Evolutionary conservation across 2,888 invertebrate species (phyloP), one percentile per base, ranked within the genome.

Genomic region (Dolomedes plantarius): DNA sequence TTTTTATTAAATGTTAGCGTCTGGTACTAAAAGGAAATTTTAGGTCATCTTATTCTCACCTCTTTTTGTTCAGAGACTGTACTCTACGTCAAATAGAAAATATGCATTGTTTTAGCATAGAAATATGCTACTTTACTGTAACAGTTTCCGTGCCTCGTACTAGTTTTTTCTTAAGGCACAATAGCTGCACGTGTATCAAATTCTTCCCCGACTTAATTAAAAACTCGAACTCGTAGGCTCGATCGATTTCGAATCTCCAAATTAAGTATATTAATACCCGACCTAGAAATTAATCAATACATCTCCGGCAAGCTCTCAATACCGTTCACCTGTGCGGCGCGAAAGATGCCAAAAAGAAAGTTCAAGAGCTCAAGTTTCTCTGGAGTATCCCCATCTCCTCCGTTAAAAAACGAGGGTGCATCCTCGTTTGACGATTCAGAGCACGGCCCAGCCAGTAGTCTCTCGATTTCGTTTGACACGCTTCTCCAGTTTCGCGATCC

Each of bases 391-490:
- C 56, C 56, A 36, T 36, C 56, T 7, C 56, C 11, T 16, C 19
- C 3, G n/a, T n/a, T n/a, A n/a, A n/a, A n/a, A 16, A 56, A 56
- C 19, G 56, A 56, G 56, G 56, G 56, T 56, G 23, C 19, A 23
- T 56, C 56, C 56, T 56, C 56, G 56, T 56, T 56, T 56, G 23
- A 6, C 23, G 19, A 56, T 56, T 56, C 56, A 11, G 56, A 56
- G 19, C 56, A 56, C 23, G 56, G 23, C 1, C n/a, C 23, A 11
- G 56, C 7, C n/a, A n/a, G n/a, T n/a, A n/a, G n/a, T n/a, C 23
- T 23, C 56, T 56, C 56, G 56, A 56, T 56, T 23, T 56, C 23
- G 5, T 56, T 23, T 56, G 56, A 56, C 56, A 56, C 56, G 56
- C 56, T 56, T 56, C 3, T 56, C 56, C 23, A 56, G 23, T 56